Evolutionary conservation across 2,888 invertebrate species (phyloP).

Genomic region (Spialia ferax): DNA sequence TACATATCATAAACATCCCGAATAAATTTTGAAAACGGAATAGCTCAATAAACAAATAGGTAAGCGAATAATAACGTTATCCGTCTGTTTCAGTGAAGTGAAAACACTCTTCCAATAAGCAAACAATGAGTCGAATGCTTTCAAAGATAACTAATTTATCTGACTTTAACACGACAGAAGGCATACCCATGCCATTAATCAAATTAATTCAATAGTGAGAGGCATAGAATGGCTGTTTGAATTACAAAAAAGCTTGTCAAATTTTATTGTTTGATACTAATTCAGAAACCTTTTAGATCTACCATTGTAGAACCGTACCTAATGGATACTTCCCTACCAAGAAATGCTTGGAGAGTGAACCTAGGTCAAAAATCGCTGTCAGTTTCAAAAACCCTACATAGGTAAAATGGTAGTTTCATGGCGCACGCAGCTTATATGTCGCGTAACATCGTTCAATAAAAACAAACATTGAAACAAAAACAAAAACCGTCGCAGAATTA

Average conservation of each 20-base stretch:
- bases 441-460: constrained; percentile 53
- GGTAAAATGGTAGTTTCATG: constrained; percentile 43
- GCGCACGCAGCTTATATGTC: constrained; percentile 48
- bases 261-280: too few species aligned
- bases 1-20: background rate
- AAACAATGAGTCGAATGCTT: background rate
- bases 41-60: background rate
- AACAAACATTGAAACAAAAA: constrained; percentile 71
- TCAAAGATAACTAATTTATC: background rate
- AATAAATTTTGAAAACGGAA: background rate
- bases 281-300: too few species aligned
- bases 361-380: too few species aligned
- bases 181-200: too few species aligned
- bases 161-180: too few species aligned
- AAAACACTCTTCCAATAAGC: background rate
- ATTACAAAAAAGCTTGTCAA: too few species aligned
- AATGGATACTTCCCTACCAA: too few species aligned
- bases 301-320: too few species aligned
- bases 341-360: too few species aligned
- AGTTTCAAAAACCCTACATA: too few species aligned
- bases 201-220: too few species aligned
- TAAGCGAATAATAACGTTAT: background rate
- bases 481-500: constrained; percentile 71
- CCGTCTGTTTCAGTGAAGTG: background rate
- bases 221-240: too few species aligned